Evolutionary conservation across 2,797 vertebrate species (phyloP).

Genomic region (Oophaga sylvatica): DNA sequence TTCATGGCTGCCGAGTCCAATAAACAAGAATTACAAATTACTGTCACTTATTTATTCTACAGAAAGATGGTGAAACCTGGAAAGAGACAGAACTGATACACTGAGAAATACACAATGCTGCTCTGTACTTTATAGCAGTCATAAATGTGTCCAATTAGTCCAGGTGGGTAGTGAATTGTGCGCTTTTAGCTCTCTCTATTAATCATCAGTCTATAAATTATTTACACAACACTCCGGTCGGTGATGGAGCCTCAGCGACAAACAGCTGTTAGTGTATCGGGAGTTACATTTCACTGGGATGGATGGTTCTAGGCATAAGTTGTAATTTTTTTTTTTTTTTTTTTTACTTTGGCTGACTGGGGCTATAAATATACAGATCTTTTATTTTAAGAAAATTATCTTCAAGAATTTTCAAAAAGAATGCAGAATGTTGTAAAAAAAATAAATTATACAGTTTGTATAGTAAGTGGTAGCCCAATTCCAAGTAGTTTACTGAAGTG

Average conservation of each 20-base stretch:
- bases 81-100: not conserved
- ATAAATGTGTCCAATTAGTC: constrained; percentile 57
- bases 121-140: constrained; percentile 15
- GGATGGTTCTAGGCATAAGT: not conserved
- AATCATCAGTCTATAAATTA: constrained; percentile 50
- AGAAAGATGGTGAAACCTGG: constrained; percentile 5
- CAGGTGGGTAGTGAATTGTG: constrained; percentile 25
- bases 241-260: not conserved
- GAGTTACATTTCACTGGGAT: constrained; percentile 17
- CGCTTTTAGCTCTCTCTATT: constrained; percentile 2
- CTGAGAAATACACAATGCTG: constrained; percentile 20
- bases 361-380: not conserved
- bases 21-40: constrained; percentile 34
- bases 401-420: not conserved
- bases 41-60: constrained; percentile 2
- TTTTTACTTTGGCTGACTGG: constrained; percentile 5
- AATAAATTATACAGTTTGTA: too few relatives aligned
- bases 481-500: not conserved
- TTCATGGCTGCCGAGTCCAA: not conserved
- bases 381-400: constrained; percentile 8
- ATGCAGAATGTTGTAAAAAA: not conserved
- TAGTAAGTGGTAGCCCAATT: not conserved
- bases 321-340: constrained; percentile 6
- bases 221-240: constrained; percentile 7
- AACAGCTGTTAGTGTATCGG: constrained; percentile 26